A percentile compares a stretch with the other conserved stretches of the same genome.
phyloP scores from a whole-genome alignment of 92 coral and sea anemone species.

The Umimayanthus chanpuru region DNA sequence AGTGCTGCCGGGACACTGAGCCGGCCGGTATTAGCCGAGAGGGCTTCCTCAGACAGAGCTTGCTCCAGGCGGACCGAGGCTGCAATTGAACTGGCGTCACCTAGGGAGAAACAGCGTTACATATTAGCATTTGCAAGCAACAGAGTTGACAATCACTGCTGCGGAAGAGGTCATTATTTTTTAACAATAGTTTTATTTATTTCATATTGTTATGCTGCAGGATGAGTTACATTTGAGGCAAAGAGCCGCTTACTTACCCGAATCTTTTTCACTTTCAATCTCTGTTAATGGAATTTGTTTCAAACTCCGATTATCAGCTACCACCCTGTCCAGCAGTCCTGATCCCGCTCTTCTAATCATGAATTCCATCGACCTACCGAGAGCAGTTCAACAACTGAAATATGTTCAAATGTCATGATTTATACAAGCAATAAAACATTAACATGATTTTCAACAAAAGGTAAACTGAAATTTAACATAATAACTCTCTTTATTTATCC shows the following conservation, averaged over 20 bases:
- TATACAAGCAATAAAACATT: too few species aligned
- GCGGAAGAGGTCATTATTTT: too few species aligned
- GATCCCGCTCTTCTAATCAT: constrained; percentile 83
- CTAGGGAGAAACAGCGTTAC: constrained; percentile 15
- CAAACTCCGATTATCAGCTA: constrained; percentile 91
- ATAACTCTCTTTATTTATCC: too few species aligned
- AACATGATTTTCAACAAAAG: too few species aligned
- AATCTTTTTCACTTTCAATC: constrained; percentile 86
- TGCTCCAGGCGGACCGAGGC: constrained; percentile 97
- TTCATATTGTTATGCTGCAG: too few species aligned
- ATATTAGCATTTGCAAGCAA: too few species aligned
- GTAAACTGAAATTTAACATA: too few species aligned
- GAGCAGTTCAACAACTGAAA: neutral
- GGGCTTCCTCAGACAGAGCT: constrained; percentile 93
- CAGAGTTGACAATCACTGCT: too few species aligned
- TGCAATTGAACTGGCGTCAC: constrained; percentile 82
- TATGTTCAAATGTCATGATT: too few species aligned
- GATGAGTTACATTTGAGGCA: too few species aligned
- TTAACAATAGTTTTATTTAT: too few species aligned
- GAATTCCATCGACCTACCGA: constrained; percentile 61
- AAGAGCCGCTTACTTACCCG: constrained; percentile 42
- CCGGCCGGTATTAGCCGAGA: constrained; percentile 70
- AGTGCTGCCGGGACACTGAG: constrained; percentile 93
- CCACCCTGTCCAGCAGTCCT: constrained; percentile 89
- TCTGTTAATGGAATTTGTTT: constrained; percentile 95